phyloP scores from a whole-genome alignment of 2,797 vertebrate species.

The Microctenopoma stevenorrisi region DNA sequence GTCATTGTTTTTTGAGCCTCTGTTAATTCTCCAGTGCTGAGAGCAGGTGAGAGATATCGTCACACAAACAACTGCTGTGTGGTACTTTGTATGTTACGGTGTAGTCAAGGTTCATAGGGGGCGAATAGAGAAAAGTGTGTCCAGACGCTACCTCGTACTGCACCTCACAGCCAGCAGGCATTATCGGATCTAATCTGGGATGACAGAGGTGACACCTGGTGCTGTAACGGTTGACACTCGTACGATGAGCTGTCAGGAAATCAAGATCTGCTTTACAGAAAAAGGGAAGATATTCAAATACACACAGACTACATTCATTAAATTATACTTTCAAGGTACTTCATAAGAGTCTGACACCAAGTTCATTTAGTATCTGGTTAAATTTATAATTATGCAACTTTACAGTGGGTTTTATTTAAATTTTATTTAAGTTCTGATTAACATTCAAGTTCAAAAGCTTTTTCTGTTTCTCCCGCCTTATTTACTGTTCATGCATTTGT shows the following conservation, averaged over 20 bases:
- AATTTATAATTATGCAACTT: slow-evolving; percentile 64
- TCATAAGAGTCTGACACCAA: slow-evolving; percentile 48
- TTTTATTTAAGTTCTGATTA: slow-evolving; percentile 73
- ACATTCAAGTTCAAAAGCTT: slow-evolving; percentile 38
- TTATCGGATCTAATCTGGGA: slow-evolving; percentile 73
- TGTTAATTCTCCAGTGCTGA: slow-evolving; percentile 31
- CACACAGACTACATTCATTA: slow-evolving; percentile 46
- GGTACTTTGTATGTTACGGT: slow-evolving; percentile 16
- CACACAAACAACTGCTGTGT: slow-evolving; percentile 55
- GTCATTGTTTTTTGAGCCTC: slow-evolving; percentile 58
- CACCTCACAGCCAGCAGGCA: slow-evolving; percentile 79
- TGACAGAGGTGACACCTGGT: slow-evolving; percentile 61
- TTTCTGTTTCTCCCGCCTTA: slow-evolving; percentile 54
- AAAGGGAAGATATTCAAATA: slow-evolving; percentile 68
- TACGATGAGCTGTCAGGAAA: slow-evolving; percentile 21
- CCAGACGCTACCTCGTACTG: slow-evolving; percentile 86
- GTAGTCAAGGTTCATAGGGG: slow-evolving; percentile 32
- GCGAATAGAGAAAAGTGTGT: slow-evolving; percentile 52
- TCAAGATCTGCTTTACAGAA: slow-evolving; percentile 32
- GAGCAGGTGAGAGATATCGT: slow-evolving; percentile 24
- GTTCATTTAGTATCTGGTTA: slow-evolving; percentile 46
- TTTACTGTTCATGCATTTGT: slow-evolving; percentile 65
- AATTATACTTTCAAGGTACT: slow-evolving; percentile 59
- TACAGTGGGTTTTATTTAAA: slow-evolving; percentile 72
- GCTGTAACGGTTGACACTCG: slow-evolving; percentile 53